Base-by-base conservation (phyloP, 2,888 invertebrate genomes). In the Acanthacorydalis orientalis region DNA sequence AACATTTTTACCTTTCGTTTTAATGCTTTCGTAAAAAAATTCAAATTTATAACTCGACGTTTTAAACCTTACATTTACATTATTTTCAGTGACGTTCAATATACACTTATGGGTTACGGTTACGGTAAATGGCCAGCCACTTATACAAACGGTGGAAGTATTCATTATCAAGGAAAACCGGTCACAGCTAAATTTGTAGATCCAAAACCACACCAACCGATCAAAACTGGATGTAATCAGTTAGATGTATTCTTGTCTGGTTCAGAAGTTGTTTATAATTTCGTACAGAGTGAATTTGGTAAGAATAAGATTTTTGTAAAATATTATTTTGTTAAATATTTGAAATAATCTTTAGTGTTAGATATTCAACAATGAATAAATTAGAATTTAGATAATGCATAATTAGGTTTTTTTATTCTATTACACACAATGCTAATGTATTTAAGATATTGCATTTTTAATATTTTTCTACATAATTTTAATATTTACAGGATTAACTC, bases 31-130 rank as follows among this genome's bases (percentile, higher is more conserved):
- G n/a, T n/a, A n/a, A n/a, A n/a, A n/a, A n/a, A n/a, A n/a, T n/a
- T n/a, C n/a, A n/a, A n/a, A n/a, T n/a, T n/a, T n/a, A n/a, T n/a
- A n/a, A n/a, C n/a, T n/a, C n/a, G n/a, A n/a, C n/a, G n/a, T n/a
- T n/a, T n/a, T n/a, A n/a, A n/a, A n/a, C n/a, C n/a, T n/a, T n/a
- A 49, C 31, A 34, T 37, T 34, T 48, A 42, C 9, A n/a, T 54
- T 31, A 60, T 58, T 49, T 62, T 56, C 45, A 73, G 73, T 10
- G 80, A 80, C 54, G 68, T 77, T 0, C 69, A 74, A 53, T 64
- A 75, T 51, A 72, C 72, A 14, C 61, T 80, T 0, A 67, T 80
- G 44, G 74, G 75, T 10, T 80, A 68, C 53, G 76, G 74, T 35
- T 73, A 74, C 15, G 68, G 72, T 11, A 62, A 67, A n/a, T 74